Conservation (phyloP, 2,797 vertebrate species). For the Ataeniobius toweri region DNA sequence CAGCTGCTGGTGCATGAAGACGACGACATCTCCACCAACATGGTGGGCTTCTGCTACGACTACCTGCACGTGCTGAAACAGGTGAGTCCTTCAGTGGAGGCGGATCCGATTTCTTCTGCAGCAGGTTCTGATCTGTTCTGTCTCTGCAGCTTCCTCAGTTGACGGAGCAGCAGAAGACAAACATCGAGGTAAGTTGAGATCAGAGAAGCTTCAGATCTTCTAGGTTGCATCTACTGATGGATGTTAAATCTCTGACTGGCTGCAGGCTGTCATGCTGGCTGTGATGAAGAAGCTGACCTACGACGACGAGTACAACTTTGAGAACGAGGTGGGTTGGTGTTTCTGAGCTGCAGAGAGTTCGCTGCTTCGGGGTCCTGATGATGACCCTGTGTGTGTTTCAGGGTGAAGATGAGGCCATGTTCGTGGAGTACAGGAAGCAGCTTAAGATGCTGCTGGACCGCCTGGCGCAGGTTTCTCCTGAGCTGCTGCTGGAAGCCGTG, state of each 20-base stretch:
- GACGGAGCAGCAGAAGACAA: slow-evolving; percentile 91
- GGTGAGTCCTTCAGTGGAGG: slow-evolving; percentile 64
- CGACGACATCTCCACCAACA: slow-evolving; percentile 96
- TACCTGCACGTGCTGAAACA: slow-evolving; percentile 98
- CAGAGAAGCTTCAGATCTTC: not conserved
- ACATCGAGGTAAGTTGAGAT: slow-evolving; percentile 86
- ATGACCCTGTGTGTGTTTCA: slow-evolving; percentile 45
- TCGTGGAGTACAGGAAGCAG: slow-evolving; percentile 98
- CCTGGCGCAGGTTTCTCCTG: slow-evolving; percentile 95
- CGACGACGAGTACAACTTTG: slow-evolving; percentile 99
- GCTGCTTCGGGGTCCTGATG: not conserved
- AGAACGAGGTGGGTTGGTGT: slow-evolving; percentile 89
- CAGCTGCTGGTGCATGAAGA: slow-evolving; percentile 94
- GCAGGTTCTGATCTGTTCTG: not conserved
- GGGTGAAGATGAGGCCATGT: slow-evolving; percentile 99
- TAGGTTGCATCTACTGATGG: not conserved
- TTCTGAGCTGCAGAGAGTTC: not conserved
- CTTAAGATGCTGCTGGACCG: slow-evolving; percentile 95
- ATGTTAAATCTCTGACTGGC: not conserved
- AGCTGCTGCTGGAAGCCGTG: slow-evolving; percentile 91
- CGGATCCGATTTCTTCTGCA: not conserved
- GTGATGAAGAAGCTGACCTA: slow-evolving; percentile 99
- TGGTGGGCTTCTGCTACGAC: slow-evolving; percentile 96
- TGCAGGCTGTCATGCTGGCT: slow-evolving; percentile 93
- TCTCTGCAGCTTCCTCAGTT: slow-evolving; percentile 86